These are phyloP conservation scores for Prosopocoilus inquinatus DNA, from an alignment of 2,888 invertebrate genomes.

Conservation along the genomic window DNA sequence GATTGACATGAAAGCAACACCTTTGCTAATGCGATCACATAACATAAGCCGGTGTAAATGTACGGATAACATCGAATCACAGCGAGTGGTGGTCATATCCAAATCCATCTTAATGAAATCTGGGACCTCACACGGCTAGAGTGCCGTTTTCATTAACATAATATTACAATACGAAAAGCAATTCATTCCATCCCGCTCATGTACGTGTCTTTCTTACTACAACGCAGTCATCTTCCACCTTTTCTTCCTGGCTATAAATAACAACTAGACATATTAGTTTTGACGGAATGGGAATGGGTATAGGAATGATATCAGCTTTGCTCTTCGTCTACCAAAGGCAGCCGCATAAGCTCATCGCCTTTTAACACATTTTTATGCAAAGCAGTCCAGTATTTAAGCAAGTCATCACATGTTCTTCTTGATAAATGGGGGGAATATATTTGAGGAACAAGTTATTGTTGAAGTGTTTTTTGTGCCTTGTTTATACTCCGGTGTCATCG, in stretches of 20 bases:
- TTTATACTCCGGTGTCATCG: conserved; percentile 7
- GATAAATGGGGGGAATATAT: not conserved
- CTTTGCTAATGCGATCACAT: conserved; percentile 13
- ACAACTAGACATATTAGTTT: no score
- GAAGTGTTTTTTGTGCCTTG: no score
- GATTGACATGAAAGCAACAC: conserved; percentile 3
- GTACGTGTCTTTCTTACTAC: not conserved
- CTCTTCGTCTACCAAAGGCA: no score
- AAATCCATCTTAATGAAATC: conserved; percentile 11
- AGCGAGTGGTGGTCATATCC: conserved; percentile 7
- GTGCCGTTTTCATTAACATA: not conserved
- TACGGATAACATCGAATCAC: conserved; percentile 11
- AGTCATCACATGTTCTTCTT: conserved; percentile 1
- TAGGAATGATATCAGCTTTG: no score
- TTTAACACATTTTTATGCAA: conserved; percentile 5
- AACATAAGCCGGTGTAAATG: conserved; percentile 7
- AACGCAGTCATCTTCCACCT: no score
- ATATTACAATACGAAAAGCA: not conserved
- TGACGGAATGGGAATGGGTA: no score
- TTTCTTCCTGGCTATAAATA: no score
- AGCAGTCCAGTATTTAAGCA: not conserved
- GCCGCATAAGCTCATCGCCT: not conserved
- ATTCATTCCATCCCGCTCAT: not conserved
- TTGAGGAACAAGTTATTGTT: not conserved
- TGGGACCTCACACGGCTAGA: conserved; percentile 11